Base-by-base conservation (phyloP, 2,888 invertebrate genomes). In the Linyphia triangularis region DNA sequence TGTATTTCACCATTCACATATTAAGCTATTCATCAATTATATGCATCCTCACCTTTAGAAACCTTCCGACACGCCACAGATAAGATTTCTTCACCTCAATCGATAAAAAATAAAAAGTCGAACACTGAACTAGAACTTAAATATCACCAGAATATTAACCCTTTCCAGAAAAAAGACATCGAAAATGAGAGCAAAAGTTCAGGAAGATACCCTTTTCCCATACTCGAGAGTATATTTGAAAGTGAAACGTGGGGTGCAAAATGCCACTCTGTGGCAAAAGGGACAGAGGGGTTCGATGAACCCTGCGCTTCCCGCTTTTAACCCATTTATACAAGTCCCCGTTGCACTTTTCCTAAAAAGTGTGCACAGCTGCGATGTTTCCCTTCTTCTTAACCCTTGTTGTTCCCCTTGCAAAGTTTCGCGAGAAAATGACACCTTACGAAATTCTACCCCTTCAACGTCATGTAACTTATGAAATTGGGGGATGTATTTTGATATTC, bases 281-380 rank as follows among this genome's bases (percentile, higher is more conserved):
- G 61, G 37, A 10, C 37, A 70, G n/a, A 2, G 7, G 24, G 24
- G 72, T 73, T 83, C 83, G 19, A 30, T 73, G 83, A 83, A 73
- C 83, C 33, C 61, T 24, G 19, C n/a, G 37, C 37, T 82, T 83
- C 83, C 83, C 73, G 83, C 51, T 5, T 9, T 26, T 63, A 70
- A 72, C 83, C 72, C 83, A 65, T 69, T 61, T 59, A 28, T n/a
- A 10, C 16, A 67, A 28, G 28, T 24, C 63, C 30, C 73, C 2
- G 19, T 63, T 61, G 24, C 40, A 19, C 22, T 37, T 61, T 65
- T 24, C 22, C 16, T 24, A 22, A 24, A 77, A 63, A 63, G 77
- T 51, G 63, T 37, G 77, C 26, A 24, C 77, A 61, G 26, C 63
- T 61, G 77, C 33, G 33, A 26, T 5, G 24, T 2, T 30, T 61